Evolutionary conservation across 2,113 vertebrate genomes (phyloP), one percentile per base, ranked within the genome.

Genomic region (Forbesichthys agassizii): DNA sequence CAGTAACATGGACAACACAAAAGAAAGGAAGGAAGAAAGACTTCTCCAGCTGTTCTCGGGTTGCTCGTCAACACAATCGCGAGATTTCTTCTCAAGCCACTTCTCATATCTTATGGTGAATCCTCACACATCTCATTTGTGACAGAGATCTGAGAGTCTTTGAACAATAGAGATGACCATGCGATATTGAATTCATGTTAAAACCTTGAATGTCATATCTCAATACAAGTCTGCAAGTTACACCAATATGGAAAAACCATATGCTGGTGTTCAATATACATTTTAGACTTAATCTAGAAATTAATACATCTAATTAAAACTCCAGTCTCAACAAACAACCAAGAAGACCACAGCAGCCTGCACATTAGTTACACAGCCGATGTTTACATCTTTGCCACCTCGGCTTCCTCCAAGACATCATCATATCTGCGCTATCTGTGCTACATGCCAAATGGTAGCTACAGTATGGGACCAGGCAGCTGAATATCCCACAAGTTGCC

Each of bases 401-500:
- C 11, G 18, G 14, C 36, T 69, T 79, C 74, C 69, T 66, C 66
- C 58, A 73, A 68, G 64, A 79, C 74, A 57, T 62, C 47, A 8
- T 68, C 68, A 64, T 18, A 52, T 27, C 61, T 70, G 48, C 62
- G 65, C 64, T 10, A 13, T 68, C 75, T 58, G 61, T 51, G 72
- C 75, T 66, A 56, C 69, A 53, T 57, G 84, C 78, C 79, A 83
- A 82, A 78, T 46, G 49, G 68, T 70, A 65, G 61, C 79, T 42
- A 13, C 64, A 48, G 66, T 71, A 76, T 78, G 83, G 68, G 74
- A 80, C 74, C 67, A 63, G 71, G 78, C 78, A 78, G 76, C 79
- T 78, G 76, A 83, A 78, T 74, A 73, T 78, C 72, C 71, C 69
- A 71, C 81, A 80, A 84, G 79, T 79, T 82, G 76, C 75, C 78